These are phyloP conservation scores for Venusia cambrica DNA, from an alignment of 2,888 invertebrate genomes.

Conservation along the genomic window DNA sequence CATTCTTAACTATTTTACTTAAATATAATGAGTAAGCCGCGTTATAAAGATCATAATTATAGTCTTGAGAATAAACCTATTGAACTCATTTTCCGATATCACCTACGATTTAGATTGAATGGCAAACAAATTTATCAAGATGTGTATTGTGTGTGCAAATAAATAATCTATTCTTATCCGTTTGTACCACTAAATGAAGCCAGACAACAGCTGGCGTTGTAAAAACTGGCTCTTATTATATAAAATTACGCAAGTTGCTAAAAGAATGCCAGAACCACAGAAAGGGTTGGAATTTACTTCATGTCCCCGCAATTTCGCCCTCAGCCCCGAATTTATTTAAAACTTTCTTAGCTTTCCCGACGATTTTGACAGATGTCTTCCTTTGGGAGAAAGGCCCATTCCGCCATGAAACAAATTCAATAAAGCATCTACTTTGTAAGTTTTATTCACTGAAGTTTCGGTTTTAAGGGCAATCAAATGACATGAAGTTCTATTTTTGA, in stretches of 20 bases:
- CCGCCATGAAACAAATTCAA: conserved; percentile 41
- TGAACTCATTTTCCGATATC: too few species aligned
- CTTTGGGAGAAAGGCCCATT: conserved; percentile 37
- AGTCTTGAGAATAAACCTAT: too few species aligned
- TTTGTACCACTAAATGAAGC: too few species aligned
- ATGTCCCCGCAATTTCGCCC: conserved; percentile 31
- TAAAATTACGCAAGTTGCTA: conserved; percentile 22
- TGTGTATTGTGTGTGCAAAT: too few species aligned
- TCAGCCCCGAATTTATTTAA: conserved; percentile 32
- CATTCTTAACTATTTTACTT: too few species aligned
- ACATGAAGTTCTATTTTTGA: neutral
- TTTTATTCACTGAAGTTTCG: conserved; percentile 23
- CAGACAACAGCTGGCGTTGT: too few species aligned
- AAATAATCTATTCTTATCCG: too few species aligned
- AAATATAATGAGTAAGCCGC: too few species aligned
- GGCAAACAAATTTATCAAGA: too few species aligned
- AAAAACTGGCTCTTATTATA: conserved; percentile 17
- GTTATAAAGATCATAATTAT: too few species aligned
- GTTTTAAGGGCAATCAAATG: conserved; percentile 6
- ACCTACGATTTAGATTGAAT: too few species aligned
- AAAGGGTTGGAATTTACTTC: conserved; percentile 19
- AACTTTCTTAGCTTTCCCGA: conserved; percentile 36
- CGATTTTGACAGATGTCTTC: conserved; percentile 45
- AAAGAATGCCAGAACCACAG: conserved; percentile 19
- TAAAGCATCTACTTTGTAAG: conserved; percentile 27